Evolutionary conservation across 2,888 invertebrate species (phyloP).

Genomic region (Abrostola tripartita): DNA sequence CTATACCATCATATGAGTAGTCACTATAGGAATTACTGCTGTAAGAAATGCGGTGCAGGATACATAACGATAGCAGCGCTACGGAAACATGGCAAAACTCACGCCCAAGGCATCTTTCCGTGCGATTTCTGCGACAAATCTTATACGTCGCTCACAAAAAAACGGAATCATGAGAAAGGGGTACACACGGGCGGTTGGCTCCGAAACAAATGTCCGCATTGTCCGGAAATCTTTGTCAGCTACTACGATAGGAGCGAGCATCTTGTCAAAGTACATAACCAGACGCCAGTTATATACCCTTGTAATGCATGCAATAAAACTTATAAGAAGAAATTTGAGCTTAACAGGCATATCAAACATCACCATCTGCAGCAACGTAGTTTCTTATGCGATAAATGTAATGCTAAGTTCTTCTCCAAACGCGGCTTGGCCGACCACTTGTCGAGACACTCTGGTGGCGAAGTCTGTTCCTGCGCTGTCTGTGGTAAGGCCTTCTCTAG

Average conservation of each 20-base stretch:
- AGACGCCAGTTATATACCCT: constrained; percentile 73
- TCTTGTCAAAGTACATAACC: constrained; percentile 78
- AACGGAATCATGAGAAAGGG: constrained; percentile 82
- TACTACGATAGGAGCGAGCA: constrained; percentile 84
- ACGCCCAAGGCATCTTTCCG: constrained; percentile 85
- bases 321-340: constrained; percentile 82
- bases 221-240: constrained; percentile 81
- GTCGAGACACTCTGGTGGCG: constrained; percentile 74
- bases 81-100: constrained; percentile 83
- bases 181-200: constrained; percentile 84
- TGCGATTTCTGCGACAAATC: constrained; percentile 86
- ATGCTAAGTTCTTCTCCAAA: constrained; percentile 82
- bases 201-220: constrained; percentile 83
- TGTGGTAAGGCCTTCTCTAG: constrained; percentile 79
- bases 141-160: constrained; percentile 85
- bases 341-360: constrained; percentile 82
- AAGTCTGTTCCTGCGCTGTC: constrained; percentile 73
- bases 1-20: constrained; percentile 85
- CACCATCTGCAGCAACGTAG: constrained; percentile 82
- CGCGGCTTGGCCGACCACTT: constrained; percentile 79
- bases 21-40: constrained; percentile 84
- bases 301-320: constrained; percentile 84
- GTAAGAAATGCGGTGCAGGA: constrained; percentile 81
- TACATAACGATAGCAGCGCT: constrained; percentile 83
- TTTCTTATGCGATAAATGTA: constrained; percentile 80